These are phyloP conservation scores for Verasper variegatus DNA, from an alignment of 2,113 vertebrate genomes.

Conservation along the genomic window DNA sequence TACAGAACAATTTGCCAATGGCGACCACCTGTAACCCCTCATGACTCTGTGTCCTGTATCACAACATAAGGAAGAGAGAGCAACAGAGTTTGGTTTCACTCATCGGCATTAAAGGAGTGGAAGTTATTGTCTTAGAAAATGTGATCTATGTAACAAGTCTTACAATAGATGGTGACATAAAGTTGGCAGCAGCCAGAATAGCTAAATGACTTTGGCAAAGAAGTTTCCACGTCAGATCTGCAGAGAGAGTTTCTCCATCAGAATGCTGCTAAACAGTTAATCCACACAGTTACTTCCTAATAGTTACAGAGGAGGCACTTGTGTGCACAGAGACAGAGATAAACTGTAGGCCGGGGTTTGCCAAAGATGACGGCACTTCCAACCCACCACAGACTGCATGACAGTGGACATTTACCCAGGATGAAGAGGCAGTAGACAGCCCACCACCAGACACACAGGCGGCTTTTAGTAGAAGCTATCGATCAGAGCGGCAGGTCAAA, in stretches of 20 bases:
- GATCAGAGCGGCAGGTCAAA: conserved; percentile 55
- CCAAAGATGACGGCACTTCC: conserved; percentile 4
- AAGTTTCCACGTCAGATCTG: conserved; percentile 13
- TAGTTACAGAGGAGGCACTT: neutral
- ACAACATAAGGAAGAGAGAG: neutral
- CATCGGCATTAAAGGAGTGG: neutral
- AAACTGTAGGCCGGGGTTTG: neutral
- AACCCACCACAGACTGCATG: conserved; percentile 19
- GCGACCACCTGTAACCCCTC: conserved; percentile 3
- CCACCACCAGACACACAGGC: conserved; percentile 19
- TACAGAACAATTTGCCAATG: conserved; percentile 1
- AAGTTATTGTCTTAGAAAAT: neutral
- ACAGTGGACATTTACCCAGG: conserved; percentile 26
- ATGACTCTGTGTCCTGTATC: neutral
- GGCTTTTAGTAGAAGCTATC: conserved; percentile 42
- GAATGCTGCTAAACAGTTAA: neutral
- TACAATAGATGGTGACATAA: neutral
- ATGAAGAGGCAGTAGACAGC: conserved; percentile 21
- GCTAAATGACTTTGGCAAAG: neutral
- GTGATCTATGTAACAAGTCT: conserved; percentile 2
- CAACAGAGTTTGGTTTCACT: neutral
- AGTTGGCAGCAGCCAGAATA: no score
- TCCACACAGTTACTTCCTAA: conserved; percentile 13
- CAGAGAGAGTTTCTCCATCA: neutral
- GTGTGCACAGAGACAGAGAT: conserved; percentile 2